phyloP scores from a whole-genome alignment of 2,113 vertebrate genomes.

The Oncorhynchus masou region DNA sequence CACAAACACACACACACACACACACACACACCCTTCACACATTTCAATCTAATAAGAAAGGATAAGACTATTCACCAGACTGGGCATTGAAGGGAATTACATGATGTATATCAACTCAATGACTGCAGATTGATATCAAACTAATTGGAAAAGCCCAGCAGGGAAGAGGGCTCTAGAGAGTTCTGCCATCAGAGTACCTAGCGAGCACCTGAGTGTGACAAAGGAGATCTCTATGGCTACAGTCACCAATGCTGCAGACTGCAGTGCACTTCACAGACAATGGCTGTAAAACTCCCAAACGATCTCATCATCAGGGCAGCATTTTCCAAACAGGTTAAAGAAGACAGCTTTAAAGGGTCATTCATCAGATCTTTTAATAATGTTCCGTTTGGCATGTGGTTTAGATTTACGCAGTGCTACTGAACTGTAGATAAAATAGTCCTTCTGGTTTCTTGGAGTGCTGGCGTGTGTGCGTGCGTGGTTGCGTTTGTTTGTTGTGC shows the following conservation, averaged over 20 bases:
- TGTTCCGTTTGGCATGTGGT: too few species aligned
- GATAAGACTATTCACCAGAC: neutral
- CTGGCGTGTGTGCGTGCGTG: neutral
- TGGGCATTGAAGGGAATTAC: neutral
- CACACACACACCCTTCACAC: slow-evolving; percentile 6
- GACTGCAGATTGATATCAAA: neutral
- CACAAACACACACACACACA: neutral
- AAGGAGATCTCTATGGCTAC: neutral
- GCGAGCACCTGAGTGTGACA: neutral
- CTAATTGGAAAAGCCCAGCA: neutral
- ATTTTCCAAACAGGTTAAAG: slow-evolving; percentile 20
- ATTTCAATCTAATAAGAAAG: neutral
- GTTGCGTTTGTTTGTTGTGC: neutral
- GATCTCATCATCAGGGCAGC: slow-evolving; percentile 7
- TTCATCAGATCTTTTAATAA: neutral
- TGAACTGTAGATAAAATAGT: too few species aligned
- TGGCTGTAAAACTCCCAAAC: slow-evolving; percentile 17
- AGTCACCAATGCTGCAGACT: neutral
- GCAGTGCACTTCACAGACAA: slow-evolving; percentile 18
- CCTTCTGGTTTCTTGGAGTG: neutral
- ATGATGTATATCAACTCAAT: neutral
- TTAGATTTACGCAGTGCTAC: too few species aligned
- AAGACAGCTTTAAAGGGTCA: neutral
- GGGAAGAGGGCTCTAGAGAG: neutral
- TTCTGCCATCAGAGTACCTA: neutral